Evolutionary conservation across 2,888 invertebrate species (phyloP).

Genomic region (Anarsia innoxiella): DNA sequence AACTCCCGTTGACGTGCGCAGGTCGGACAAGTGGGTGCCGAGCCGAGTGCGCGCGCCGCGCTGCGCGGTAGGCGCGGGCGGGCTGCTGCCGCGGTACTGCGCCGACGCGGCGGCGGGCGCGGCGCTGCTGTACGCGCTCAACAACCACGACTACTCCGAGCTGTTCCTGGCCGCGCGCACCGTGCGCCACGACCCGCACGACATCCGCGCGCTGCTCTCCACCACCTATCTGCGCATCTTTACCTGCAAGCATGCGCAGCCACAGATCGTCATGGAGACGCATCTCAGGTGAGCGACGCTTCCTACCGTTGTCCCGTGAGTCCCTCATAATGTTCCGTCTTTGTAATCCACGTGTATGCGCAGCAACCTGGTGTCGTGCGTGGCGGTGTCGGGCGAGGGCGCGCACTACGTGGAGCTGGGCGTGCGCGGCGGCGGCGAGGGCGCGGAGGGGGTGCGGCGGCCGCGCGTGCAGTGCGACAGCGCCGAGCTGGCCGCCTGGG

Average conservation of each 20-base stretch:
- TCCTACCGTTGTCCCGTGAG: background rate
- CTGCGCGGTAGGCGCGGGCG: slow-evolving; percentile 85
- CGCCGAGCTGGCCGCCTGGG: slow-evolving; percentile 80
- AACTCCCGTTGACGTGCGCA: slow-evolving; percentile 1
- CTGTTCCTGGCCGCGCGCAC: slow-evolving; percentile 88
- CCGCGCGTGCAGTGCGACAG: slow-evolving; percentile 87
- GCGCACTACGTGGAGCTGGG: slow-evolving; percentile 83
- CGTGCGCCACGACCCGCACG: slow-evolving; percentile 83
- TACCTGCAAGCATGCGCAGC: slow-evolving; percentile 71
- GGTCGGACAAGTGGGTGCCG: slow-evolving; percentile 69
- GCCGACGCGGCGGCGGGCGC: slow-evolving; percentile 78
- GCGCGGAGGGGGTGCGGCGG: slow-evolving; percentile 70
- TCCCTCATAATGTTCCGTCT: too few species aligned
- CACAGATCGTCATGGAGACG: slow-evolving; percentile 77
- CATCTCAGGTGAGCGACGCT: slow-evolving; percentile 72
- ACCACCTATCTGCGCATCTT: slow-evolving; percentile 83
- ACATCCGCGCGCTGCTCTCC: slow-evolving; percentile 87
- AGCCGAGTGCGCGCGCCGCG: slow-evolving; percentile 80
- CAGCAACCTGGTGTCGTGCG: slow-evolving; percentile 80
- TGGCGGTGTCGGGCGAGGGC: slow-evolving; percentile 69
- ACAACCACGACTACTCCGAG: slow-evolving; percentile 82
- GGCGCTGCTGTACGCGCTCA: slow-evolving; percentile 80
- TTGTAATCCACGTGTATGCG: too few species aligned
- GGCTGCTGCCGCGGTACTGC: slow-evolving; percentile 89
- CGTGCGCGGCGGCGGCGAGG: slow-evolving; percentile 50